Conservation (phyloP, 2,888 invertebrate species). For the Spialia ferax region DNA sequence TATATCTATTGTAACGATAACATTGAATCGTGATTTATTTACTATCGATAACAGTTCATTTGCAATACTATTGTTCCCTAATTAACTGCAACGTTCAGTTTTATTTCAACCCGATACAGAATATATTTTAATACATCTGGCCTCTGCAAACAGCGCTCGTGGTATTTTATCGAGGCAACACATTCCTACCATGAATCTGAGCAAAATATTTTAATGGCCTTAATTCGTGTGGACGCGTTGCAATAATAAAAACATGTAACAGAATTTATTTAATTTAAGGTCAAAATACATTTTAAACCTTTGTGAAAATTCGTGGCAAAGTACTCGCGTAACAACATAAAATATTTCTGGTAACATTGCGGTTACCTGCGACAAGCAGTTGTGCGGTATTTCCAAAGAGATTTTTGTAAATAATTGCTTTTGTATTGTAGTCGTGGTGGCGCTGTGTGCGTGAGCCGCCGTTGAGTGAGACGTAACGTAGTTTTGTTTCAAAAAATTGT, state of each 20-base stretch:
- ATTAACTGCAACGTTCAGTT: constrained; percentile 33
- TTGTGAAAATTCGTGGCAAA: constrained; percentile 61
- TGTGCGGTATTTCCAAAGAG: constrained; percentile 67
- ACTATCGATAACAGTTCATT: constrained; percentile 9
- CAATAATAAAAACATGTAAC: constrained; percentile 52
- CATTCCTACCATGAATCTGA: constrained; percentile 43
- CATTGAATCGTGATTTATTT: constrained; percentile 12
- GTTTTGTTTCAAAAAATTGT: constrained; percentile 54
- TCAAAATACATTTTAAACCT: constrained; percentile 59
- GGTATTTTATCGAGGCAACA: constrained; percentile 38
- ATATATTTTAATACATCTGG: constrained; percentile 29
- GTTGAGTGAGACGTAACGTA: constrained; percentile 53
- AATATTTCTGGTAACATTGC: constrained; percentile 74
- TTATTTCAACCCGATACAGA: constrained; percentile 31
- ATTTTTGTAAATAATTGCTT: constrained; percentile 71
- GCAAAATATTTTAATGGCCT: constrained; percentile 53
- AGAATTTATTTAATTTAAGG: constrained; percentile 55
- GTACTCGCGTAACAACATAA: constrained; percentile 65
- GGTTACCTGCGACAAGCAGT: constrained; percentile 73
- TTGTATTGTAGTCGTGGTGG: constrained; percentile 57
- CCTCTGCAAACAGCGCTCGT: constrained; percentile 44
- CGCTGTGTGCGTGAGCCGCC: constrained; percentile 55
- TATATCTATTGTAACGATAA: constrained; percentile 2
- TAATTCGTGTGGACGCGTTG: constrained; percentile 52
- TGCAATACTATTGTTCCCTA: constrained; percentile 19